These are phyloP conservation scores for Bombyx mandarina DNA, from an alignment of 1,140 invertebrate species.

Conservation along the genomic window DNA sequence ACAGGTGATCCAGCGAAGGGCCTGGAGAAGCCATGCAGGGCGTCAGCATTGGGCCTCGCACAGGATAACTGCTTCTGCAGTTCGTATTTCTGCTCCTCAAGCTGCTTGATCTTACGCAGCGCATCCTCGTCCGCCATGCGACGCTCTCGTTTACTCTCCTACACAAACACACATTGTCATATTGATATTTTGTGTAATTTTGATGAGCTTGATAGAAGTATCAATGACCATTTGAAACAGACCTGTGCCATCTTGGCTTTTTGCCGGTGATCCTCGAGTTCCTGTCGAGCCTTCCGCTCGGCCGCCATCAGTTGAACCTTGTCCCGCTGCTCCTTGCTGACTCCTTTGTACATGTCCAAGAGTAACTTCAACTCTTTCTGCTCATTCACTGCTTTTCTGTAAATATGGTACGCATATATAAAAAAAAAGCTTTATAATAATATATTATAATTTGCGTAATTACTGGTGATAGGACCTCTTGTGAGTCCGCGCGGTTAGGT, in stretches of 20 bases:
- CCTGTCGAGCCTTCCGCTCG: slow-evolving; percentile 90
- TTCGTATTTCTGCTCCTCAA: slow-evolving; percentile 92
- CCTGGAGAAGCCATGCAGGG: slow-evolving; percentile 63
- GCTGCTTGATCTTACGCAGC: slow-evolving; percentile 92
- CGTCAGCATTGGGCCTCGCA: slow-evolving; percentile 46
- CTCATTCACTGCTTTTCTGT: slow-evolving; percentile 91
- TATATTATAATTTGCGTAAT: too few species aligned
- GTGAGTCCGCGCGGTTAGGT: too few species aligned
- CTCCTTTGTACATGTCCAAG: slow-evolving; percentile 97
- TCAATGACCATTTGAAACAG: background rate
- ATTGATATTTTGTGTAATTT: too few species aligned
- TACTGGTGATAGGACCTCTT: too few species aligned
- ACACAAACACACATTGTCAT: slow-evolving; percentile 8
- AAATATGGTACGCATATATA: background rate
- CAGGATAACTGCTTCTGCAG: slow-evolving; percentile 86
- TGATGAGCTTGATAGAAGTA: too few species aligned
- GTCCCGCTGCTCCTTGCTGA: slow-evolving; percentile 95
- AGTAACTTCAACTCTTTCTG: slow-evolving; percentile 94
- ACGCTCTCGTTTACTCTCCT: slow-evolving; percentile 94
- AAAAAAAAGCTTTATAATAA: too few species aligned
- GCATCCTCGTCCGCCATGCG: slow-evolving; percentile 97
- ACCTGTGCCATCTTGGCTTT: slow-evolving; percentile 88
- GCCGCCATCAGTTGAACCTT: slow-evolving; percentile 97
- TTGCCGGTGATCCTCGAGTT: slow-evolving; percentile 90
- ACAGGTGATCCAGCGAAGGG: slow-evolving; percentile 77